Base-by-base conservation (phyloP, 2,113 vertebrate species). In the Cyanocitta stelleri region DNA sequence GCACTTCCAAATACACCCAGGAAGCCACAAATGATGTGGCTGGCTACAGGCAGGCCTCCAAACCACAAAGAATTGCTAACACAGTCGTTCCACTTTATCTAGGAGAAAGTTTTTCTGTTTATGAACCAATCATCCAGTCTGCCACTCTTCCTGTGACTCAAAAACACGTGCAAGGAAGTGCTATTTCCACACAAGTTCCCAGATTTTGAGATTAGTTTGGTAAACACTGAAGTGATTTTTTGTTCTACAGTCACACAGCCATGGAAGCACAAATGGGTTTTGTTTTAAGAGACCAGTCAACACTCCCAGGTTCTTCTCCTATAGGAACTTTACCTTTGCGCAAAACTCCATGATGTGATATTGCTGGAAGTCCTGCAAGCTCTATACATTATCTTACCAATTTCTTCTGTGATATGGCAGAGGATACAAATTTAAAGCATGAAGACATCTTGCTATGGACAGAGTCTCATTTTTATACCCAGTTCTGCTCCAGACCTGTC, bases 111-210 rank as follows among this genome's bases (percentile, higher is more conserved):
- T 97, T 94, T 95, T 58, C 62, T 68, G 41, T 95, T 91, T 87
- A 35, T 89, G 91, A 79, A 85, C 11, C 64, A 32, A 51, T 24
- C 59, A 73, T 11, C 29, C 44, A 79, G 81, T 64, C 84, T 94
- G 89, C 32, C 61, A 48, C 27, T 92, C 49, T 87, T 74, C 56
- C 62, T 89, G 63, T 94, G 84, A 73, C 90, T 95, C 84, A 74
- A 72, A 26, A 86, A 95, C 91, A 96, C 48, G 49, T 95, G 93
- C 63, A 68, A 93, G 94, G 94, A 95, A 95, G 69, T 37, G 48
- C 4, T 76, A 44, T 52, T 95, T 82, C 54, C 85, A 79, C 63
- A 48, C 54, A 79, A 89, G 66, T 41, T 89, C 87, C 26, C 84
- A 84, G 67, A 76, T 85, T 87, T 64, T 76, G 32, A 61, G 62